Percentiles rank a stretch among this genome's conserved stretches.
These are phyloP conservation scores for Cryptotermes secundus DNA, from an alignment of 1,140 invertebrate genomes.

Conservation along the genomic window DNA sequence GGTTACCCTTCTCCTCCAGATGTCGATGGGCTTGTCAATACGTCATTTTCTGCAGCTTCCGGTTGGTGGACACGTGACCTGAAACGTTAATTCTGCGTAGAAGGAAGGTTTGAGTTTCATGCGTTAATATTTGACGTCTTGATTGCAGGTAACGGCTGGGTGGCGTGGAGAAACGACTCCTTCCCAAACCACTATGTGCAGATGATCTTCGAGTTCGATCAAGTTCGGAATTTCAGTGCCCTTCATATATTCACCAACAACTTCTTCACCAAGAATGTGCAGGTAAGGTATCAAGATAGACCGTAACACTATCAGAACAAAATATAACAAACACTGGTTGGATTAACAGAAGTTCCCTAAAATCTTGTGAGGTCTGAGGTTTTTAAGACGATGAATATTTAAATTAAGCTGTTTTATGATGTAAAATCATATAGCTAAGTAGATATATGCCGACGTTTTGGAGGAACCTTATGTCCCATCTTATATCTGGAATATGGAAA, in stretches of 20 bases:
- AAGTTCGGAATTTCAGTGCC: conserved; percentile 63
- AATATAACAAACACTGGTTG: background rate
- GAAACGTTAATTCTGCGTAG: no score
- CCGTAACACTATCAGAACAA: background rate
- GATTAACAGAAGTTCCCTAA: no score
- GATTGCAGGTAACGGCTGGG: conserved; percentile 69
- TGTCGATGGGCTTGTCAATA: no score
- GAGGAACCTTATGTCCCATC: no score
- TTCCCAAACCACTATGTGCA: conserved; percentile 55
- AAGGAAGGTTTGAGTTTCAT: background rate
- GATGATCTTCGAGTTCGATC: conserved; percentile 67
- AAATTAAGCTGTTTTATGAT: no score
- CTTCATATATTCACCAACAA: conserved; percentile 72
- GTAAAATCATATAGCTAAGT: no score
- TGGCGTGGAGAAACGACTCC: conserved; percentile 72
- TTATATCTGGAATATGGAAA: no score
- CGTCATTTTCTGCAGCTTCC: background rate
- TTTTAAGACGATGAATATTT: no score
- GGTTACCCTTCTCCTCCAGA: no score
- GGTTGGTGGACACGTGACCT: background rate
- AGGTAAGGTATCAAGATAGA: conserved; percentile 50
- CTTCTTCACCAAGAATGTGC: conserved; percentile 64
- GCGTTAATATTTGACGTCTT: background rate
- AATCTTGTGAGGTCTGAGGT: no score
- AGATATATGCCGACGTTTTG: no score